phyloP scores from a whole-genome alignment of 2,888 invertebrate genomes.

The Zhengitettix transpicula region DNA sequence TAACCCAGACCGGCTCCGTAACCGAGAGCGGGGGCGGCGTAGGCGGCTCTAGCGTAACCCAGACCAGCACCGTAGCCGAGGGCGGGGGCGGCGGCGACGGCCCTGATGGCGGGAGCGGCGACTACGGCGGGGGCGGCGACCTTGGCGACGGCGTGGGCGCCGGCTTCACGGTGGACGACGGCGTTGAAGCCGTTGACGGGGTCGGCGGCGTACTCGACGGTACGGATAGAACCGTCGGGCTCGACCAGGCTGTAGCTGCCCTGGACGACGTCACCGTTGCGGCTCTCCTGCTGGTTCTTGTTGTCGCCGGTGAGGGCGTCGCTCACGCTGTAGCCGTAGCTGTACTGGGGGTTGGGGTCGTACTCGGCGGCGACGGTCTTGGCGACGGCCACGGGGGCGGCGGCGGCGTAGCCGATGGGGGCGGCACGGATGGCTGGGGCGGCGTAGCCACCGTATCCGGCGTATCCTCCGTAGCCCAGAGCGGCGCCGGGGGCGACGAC shows the following conservation, averaged over 20 bases:
- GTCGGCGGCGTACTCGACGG: slow-evolving; percentile 2
- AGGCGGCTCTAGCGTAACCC: no score
- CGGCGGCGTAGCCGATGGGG: slow-evolving; percentile 13
- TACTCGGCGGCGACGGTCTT: background rate
- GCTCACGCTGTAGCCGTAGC: slow-evolving; percentile 5
- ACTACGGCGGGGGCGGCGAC: background rate
- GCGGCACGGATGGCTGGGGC: slow-evolving; percentile 7
- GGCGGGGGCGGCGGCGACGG: slow-evolving; percentile 3
- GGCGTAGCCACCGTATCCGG: slow-evolving; percentile 3
- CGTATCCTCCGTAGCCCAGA: slow-evolving; percentile 1
- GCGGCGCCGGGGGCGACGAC: slow-evolving; percentile 8
- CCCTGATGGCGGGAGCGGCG: slow-evolving; percentile 6
- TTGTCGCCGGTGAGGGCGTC: slow-evolving; percentile 3
- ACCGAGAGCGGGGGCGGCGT: no score
- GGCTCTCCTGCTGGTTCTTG: slow-evolving; percentile 5
- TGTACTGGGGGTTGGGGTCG: slow-evolving; percentile 7
- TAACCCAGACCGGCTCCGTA: no score
- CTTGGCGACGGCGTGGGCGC: background rate
- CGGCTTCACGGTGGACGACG: slow-evolving; percentile 4
- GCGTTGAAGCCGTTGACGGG: slow-evolving; percentile 2
- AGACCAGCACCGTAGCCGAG: no score
- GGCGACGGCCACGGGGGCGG: slow-evolving; percentile 14
- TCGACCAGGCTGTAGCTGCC: slow-evolving; percentile 4
- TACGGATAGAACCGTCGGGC: slow-evolving; percentile 1
- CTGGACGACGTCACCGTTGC: slow-evolving; percentile 1